Evolutionary conservation across 2,113 vertebrate genomes (phyloP), one percentile per base, ranked within the genome.

Genomic region (Antigone vipio): DNA sequence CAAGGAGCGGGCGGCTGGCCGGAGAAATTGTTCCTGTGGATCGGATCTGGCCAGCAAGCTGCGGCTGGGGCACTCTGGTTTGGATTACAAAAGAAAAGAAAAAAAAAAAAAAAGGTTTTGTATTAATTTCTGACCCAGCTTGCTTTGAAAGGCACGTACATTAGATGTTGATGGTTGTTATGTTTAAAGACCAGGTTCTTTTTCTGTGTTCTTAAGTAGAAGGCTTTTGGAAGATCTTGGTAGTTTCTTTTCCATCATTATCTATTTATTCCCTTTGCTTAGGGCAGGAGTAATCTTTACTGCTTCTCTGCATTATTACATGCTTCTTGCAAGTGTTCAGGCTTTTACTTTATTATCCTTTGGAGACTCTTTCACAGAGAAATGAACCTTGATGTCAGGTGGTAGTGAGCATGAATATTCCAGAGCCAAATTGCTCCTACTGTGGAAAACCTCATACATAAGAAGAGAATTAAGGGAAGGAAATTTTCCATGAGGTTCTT

Each of bases 381-480:
- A 94, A 85, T 91, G 92, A 92, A 89, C 94, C 80, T 96, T 93
- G 76, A 95, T 96, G 86, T 96, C 91, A 89, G 83, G 77, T 92
- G 93, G 47, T 59, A 84, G 76, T 58, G 55, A 93, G 64, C 86
- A 93, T 95, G 88, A 94, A 93, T 95, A 96, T 97, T 92, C 93
- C 35, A 82, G 59, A 85, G 76, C 44, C 72, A 94, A 88, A 93
- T 89, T 42, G 59, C 15, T 63, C 38, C 68, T 95, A 44, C 75
- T 93, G 75, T 88, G 75, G 68, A 74, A 92, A 92, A 47, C 50
- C 27, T 91, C 34, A 56, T 42, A 68, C 27, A 10, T 9, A 52
- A 45, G 79, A 75, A 67, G 32, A 77, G 34, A 93, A 86, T 89
- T 63, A 77, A 86, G 66, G 23, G 68, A 90, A 91, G 38, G 82